A percentile compares a stretch with the other conserved stretches of the same genome.
phyloP scores from a whole-genome alignment of 2,797 vertebrate species.

The Silurus lanzhouensis region DNA sequence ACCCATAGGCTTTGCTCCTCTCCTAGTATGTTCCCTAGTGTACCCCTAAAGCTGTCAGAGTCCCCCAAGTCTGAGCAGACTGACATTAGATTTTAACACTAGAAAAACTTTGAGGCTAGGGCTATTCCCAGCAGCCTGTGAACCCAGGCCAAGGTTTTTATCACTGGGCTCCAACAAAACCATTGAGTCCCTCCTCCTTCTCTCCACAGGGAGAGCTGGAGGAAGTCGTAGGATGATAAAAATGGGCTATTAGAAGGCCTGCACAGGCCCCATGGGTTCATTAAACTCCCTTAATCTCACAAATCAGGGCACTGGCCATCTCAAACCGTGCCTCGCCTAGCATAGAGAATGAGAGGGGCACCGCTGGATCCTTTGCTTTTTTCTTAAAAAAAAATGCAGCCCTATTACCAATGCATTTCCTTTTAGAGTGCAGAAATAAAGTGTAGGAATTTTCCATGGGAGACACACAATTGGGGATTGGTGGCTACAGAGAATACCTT shows the following conservation, averaged over 20 bases:
- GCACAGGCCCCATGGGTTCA: constrained; percentile 79
- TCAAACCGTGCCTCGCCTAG: constrained; percentile 44
- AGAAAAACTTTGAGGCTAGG: constrained; percentile 44
- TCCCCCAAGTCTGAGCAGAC: constrained; percentile 12
- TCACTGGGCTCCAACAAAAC: constrained; percentile 75
- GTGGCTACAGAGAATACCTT: constrained; percentile 70
- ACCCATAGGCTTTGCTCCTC: constrained; percentile 25
- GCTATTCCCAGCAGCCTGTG: constrained; percentile 78
- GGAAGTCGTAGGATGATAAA: constrained; percentile 85
- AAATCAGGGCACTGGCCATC: constrained; percentile 60
- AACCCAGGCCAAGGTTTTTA: constrained; percentile 78
- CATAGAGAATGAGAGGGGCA: constrained; percentile 41
- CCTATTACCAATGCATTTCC: constrained; percentile 49
- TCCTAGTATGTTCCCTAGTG: constrained; percentile 50
- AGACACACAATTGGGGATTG: constrained; percentile 60
- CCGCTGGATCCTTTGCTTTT: constrained; percentile 36
- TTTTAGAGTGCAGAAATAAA: constrained; percentile 57
- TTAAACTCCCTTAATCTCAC: constrained; percentile 70
- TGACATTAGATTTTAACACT: constrained; percentile 48
- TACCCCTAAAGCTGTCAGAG: constrained; percentile 23
- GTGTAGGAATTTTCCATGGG: constrained; percentile 61
- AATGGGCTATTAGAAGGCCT: constrained; percentile 77
- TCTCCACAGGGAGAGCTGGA: constrained; percentile 79
- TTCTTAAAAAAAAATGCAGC: constrained; percentile 35
- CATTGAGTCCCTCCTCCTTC: constrained; percentile 62